A percentile compares a stretch with the other conserved stretches of the same genome.
These are phyloP conservation scores for Paramormyrops hopkinsi DNA, from an alignment of 2,797 vertebrate species.

Conservation along the genomic window DNA sequence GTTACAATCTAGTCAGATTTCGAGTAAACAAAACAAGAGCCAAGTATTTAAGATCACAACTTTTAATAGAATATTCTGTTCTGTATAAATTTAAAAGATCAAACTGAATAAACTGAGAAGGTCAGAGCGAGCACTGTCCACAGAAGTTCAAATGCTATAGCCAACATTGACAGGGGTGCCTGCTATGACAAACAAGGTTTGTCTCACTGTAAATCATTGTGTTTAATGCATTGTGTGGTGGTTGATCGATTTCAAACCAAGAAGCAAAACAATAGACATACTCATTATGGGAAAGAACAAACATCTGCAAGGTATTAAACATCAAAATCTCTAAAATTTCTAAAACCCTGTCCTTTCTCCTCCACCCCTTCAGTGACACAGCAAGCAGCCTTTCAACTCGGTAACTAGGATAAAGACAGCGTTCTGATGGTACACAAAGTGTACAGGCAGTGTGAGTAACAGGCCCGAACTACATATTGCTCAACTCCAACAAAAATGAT, in stretches of 20 bases:
- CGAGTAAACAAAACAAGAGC: background rate
- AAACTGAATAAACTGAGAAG: slow-evolving; percentile 79
- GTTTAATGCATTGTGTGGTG: background rate
- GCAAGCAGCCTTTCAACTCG: background rate
- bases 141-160: slow-evolving; percentile 26
- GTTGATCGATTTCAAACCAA: background rate
- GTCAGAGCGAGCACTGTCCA: slow-evolving; percentile 78
- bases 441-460: background rate
- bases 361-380: background rate
- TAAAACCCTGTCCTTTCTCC: background rate
- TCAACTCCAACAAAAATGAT: background rate
- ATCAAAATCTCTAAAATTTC: background rate
- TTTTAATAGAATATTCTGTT: slow-evolving; percentile 98
- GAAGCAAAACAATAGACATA: background rate
- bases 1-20: background rate
- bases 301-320: background rate
- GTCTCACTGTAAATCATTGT: background rate
- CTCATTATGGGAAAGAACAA: background rate
- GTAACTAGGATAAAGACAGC: background rate
- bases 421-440: background rate
- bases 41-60: slow-evolving; percentile 67
- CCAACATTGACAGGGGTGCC: background rate
- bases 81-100: slow-evolving; percentile 92
- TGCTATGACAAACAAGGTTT: background rate
- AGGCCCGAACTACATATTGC: background rate